Percentiles rank a stretch among this genome's conserved stretches.
phyloP scores from a whole-genome alignment of 2,888 invertebrate species.

The Lasioglossum figueresi region DNA sequence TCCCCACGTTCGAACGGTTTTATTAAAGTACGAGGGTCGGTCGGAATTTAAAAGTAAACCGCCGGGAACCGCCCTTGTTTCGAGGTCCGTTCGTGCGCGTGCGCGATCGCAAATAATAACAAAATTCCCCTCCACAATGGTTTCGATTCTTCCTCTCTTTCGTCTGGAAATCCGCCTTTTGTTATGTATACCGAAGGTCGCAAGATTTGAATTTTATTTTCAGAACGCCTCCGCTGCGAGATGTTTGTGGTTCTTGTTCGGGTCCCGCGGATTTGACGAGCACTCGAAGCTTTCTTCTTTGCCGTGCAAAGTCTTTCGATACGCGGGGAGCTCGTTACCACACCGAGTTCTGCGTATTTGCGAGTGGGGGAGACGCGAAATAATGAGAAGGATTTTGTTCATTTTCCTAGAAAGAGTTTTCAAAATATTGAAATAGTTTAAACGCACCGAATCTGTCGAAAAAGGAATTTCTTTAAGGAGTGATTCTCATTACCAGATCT shows the following conservation, averaged over 20 bases:
- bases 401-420: not conserved
- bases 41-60: conserved; percentile 81
- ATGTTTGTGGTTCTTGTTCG: not conserved
- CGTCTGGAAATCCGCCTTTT: not conserved
- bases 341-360: not conserved
- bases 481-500: too few species aligned
- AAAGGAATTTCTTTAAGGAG: too few species aligned
- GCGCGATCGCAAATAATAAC: not conserved
- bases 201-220: not conserved
- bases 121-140: not conserved
- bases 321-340: not conserved
- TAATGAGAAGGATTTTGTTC: not conserved
- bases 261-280: not conserved
- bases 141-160: not conserved
- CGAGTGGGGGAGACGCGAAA: not conserved
- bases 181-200: not conserved
- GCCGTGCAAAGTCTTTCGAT: not conserved
- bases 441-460: too few species aligned
- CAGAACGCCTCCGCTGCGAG: not conserved
- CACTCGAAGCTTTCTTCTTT: not conserved
- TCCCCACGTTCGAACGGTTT: conserved; percentile 76
- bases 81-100: not conserved
- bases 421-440: not conserved
- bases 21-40: conserved; percentile 78
- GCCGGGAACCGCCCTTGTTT: conserved; percentile 50